A percentile compares a stretch with the other conserved stretches of the same genome.
phyloP scores from a whole-genome alignment of 1,140 invertebrate genomes.

The Drosophila chauvacae region DNA sequence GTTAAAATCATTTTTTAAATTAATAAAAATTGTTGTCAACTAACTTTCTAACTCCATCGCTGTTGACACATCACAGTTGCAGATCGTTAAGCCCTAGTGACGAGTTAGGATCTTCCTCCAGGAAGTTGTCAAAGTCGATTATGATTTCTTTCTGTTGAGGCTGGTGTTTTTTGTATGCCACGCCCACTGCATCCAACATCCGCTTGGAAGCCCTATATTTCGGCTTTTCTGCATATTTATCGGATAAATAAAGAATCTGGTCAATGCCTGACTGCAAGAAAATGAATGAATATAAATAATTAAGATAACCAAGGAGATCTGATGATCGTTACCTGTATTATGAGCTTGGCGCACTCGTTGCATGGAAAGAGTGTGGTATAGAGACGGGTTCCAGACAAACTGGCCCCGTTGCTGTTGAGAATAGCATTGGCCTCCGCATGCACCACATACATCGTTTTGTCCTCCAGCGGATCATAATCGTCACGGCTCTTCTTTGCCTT shows the following conservation, averaged over 20 bases:
- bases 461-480: conserved; percentile 86
- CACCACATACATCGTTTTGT: conserved; percentile 96
- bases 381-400: conserved; percentile 92
- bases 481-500: conserved; percentile 84
- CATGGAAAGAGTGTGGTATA: conserved; percentile 97
- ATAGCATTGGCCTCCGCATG: conserved; percentile 99
- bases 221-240: conserved; percentile 90
- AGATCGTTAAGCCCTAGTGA: conserved; percentile 18
- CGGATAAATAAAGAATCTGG: conserved; percentile 91
- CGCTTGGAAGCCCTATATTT: conserved; percentile 90
- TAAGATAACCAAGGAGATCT: neutral
- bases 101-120: conserved; percentile 21
- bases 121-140: conserved; percentile 54
- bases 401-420: conserved; percentile 93
- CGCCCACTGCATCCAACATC: conserved; percentile 91
- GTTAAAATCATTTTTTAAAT: neutral
- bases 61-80: conserved; percentile 2
- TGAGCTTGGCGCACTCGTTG: conserved; percentile 98
- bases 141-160: conserved; percentile 56
- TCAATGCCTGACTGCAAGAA: conserved; percentile 91
- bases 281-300: neutral
- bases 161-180: conserved; percentile 86
- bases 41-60: neutral
- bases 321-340: conserved; percentile 88
- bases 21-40: neutral